These are phyloP conservation scores for Larimichthys crocea DNA, from an alignment of 2,113 vertebrate genomes.

Conservation along the genomic window DNA sequence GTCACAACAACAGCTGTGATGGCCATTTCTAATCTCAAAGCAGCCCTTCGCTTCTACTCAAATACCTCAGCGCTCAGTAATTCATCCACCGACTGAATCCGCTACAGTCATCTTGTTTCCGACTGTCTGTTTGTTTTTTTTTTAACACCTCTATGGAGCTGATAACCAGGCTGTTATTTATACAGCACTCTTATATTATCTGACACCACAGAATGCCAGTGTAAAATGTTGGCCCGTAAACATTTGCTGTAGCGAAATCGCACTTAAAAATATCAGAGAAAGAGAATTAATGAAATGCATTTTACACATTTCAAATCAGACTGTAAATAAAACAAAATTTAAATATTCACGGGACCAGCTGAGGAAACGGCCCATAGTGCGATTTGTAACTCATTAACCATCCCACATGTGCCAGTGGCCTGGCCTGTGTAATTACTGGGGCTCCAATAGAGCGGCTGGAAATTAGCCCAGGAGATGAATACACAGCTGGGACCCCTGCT, in stretches of 20 bases:
- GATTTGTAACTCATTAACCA: conserved; percentile 77
- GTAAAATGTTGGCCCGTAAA: conserved; percentile 42
- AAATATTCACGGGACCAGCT: conserved; percentile 53
- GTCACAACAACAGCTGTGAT: conserved; percentile 75
- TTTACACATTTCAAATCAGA: conserved; percentile 18
- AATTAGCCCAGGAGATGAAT: conserved; percentile 77
- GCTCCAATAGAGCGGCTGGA: conserved; percentile 66
- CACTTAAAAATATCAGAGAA: background rate
- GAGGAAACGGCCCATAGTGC: conserved; percentile 57
- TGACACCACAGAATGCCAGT: conserved; percentile 15
- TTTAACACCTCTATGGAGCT: conserved; percentile 35
- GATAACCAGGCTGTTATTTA: conserved; percentile 54
- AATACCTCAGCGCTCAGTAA: conserved; percentile 53
- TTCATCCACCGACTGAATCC: conserved; percentile 12
- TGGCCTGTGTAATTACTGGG: conserved; percentile 75
- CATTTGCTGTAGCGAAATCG: conserved; percentile 7
- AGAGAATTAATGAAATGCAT: background rate
- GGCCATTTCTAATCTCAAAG: conserved; percentile 57
- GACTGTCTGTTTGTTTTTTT: conserved; percentile 13
- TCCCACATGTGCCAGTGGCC: conserved; percentile 66
- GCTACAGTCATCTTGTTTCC: conserved; percentile 33
- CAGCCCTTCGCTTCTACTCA: conserved; percentile 51
- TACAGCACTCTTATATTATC: conserved; percentile 26
- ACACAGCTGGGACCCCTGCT: conserved; percentile 79
- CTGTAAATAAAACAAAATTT: conserved; percentile 51